A percentile compares a stretch with the other conserved stretches of the same genome.
Conservation (phyloP, 2,113 vertebrate genomes). For the Castor canadensis region DNA sequence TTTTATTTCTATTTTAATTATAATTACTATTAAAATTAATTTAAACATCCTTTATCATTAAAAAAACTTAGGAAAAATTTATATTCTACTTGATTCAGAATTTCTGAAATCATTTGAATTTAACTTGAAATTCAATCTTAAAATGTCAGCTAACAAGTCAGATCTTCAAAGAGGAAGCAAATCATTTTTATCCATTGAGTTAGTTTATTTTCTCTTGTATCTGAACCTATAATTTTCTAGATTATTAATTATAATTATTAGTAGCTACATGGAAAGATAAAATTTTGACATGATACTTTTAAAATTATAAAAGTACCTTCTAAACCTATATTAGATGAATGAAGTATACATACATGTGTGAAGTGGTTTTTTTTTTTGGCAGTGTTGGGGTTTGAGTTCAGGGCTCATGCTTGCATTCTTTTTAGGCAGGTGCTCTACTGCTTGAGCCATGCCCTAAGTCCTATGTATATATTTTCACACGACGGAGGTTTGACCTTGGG, state of each 20-base stretch:
- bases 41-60: conserved; percentile 34
- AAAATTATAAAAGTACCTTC: conserved; percentile 37
- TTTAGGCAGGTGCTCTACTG: too few relatives aligned
- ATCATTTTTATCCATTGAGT: neutral
- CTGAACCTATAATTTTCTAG: conserved; percentile 37
- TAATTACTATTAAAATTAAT: conserved; percentile 46
- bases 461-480: too few relatives aligned
- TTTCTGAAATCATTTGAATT: conserved; percentile 39
- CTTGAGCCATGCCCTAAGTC: too few relatives aligned
- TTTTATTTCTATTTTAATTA: conserved; percentile 51
- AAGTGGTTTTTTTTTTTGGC: too few relatives aligned
- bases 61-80: conserved; percentile 42
- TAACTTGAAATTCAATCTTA: conserved; percentile 53
- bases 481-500: too few relatives aligned
- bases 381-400: too few relatives aligned
- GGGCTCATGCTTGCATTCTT: too few relatives aligned
- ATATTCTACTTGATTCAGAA: conserved; percentile 30
- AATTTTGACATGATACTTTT: conserved; percentile 44
- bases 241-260: conserved; percentile 42
- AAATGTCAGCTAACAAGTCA: conserved; percentile 38
- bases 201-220: conserved; percentile 37
- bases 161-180: neutral
- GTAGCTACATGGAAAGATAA: neutral
- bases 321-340: conserved; percentile 16
- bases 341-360: neutral